phyloP scores from a whole-genome alignment of 2,113 vertebrate genomes.

The Chaenogobius annularis region DNA sequence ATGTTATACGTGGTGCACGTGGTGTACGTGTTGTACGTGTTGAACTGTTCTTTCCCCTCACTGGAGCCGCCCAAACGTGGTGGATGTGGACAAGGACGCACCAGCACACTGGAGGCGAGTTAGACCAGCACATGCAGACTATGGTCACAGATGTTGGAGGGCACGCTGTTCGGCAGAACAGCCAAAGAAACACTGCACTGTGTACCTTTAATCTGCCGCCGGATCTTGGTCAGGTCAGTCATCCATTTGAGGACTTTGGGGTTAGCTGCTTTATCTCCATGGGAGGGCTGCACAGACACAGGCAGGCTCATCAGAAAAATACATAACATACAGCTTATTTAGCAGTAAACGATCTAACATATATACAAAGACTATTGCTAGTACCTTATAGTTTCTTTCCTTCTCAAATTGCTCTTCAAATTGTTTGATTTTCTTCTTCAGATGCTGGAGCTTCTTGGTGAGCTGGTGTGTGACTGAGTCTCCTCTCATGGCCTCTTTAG shows the following conservation, averaged over 20 bases:
- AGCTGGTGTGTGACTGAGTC: conserved; percentile 87
- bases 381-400: conserved; percentile 91
- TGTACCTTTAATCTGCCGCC: conserved; percentile 97
- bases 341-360: too few relatives aligned
- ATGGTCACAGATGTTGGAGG: conserved; percentile 37
- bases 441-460: conserved; percentile 92
- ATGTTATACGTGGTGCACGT: too few relatives aligned
- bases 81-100: conserved; percentile 71
- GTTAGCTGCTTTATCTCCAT: conserved; percentile 94
- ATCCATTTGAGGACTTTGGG: conserved; percentile 98
- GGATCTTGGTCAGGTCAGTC: conserved; percentile 95
- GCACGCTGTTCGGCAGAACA: conserved; percentile 52
- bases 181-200: background rate
- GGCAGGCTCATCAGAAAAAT: conserved; percentile 40
- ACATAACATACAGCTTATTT: background rate
- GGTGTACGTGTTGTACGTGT: background rate
- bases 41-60: conserved; percentile 29
- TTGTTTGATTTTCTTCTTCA: conserved; percentile 94
- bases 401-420: conserved; percentile 98
- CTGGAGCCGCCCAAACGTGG: conserved; percentile 34
- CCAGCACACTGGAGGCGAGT: conserved; percentile 61
- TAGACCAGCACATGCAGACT: conserved; percentile 61
- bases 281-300: conserved; percentile 84
- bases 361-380: background rate
- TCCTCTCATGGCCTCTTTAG: conserved; percentile 90